Evolutionary conservation across 2,888 invertebrate genomes (phyloP).

Genomic region (Crocallis elinguaria): DNA sequence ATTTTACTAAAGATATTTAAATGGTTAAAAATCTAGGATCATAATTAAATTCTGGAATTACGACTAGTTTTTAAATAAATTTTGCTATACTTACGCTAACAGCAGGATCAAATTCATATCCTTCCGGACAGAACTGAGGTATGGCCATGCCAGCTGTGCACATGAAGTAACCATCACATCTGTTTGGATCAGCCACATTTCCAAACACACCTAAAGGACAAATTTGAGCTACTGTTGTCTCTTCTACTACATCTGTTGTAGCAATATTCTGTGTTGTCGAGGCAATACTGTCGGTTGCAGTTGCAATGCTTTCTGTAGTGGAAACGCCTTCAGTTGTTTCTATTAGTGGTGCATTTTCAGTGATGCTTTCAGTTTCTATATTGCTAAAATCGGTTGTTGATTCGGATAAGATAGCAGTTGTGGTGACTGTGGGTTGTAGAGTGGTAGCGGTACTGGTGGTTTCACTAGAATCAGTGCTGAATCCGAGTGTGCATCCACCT

Average conservation of each 20-base stretch:
- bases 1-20: too few species aligned
- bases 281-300: background rate
- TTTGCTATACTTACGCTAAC: background rate
- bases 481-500: conserved; percentile 41
- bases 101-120: conserved; percentile 42
- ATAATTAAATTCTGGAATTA: too few species aligned
- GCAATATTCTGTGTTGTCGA: background rate
- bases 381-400: background rate
- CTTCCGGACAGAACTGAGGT: conserved; percentile 29
- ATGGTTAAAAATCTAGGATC: too few species aligned
- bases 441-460: background rate
- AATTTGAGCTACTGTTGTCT: conserved; percentile 5
- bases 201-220: conserved; percentile 19
- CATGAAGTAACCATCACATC: conserved; percentile 26
- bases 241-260: background rate
- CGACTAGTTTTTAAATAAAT: too few species aligned
- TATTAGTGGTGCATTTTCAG: background rate
- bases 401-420: background rate
- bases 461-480: conserved; percentile 1
- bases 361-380: background rate
- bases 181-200: conserved; percentile 19
- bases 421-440: background rate
- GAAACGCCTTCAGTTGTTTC: background rate
- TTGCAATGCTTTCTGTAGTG: background rate
- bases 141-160: conserved; percentile 19